These are phyloP conservation scores for Drosophila grimshawi DNA, from an alignment of 1,140 invertebrate genomes.

Conservation along the genomic window DNA sequence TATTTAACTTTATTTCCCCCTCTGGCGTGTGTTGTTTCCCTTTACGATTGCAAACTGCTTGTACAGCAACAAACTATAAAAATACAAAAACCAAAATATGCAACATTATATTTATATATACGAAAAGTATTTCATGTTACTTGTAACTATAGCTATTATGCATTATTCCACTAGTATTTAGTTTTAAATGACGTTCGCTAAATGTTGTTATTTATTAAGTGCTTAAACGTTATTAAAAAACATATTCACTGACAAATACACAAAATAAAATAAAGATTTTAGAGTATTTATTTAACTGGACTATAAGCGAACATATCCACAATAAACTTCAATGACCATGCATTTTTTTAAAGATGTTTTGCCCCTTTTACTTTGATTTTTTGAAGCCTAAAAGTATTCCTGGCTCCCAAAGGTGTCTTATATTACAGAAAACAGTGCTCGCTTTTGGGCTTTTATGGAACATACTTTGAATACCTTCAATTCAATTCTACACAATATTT, in stretches of 20 bases:
- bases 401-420: accelerated
- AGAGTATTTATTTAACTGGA: constrained; percentile 48
- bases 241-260: constrained; percentile 51
- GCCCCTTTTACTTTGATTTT: background rate
- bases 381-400: constrained; percentile 46
- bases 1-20: background rate
- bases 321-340: background rate
- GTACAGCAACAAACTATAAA: constrained; percentile 19
- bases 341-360: background rate
- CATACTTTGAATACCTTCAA: too few relatives aligned
- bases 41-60: constrained; percentile 22
- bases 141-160: constrained; percentile 32
- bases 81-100: background rate
- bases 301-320: constrained; percentile 22
- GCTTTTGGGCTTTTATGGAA: constrained; percentile 42
- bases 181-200: constrained; percentile 31
- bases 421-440: constrained; percentile 8
- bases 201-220: constrained; percentile 64
- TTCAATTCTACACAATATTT: too few relatives aligned
- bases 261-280: constrained; percentile 60
- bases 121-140: constrained; percentile 58
- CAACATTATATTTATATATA: constrained; percentile 15
- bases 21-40: constrained; percentile 17
- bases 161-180: constrained; percentile 41
- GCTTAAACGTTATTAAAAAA: constrained; percentile 36